phyloP scores from a whole-genome alignment of 2,113 vertebrate genomes.

The Neogobius melanostomus region DNA sequence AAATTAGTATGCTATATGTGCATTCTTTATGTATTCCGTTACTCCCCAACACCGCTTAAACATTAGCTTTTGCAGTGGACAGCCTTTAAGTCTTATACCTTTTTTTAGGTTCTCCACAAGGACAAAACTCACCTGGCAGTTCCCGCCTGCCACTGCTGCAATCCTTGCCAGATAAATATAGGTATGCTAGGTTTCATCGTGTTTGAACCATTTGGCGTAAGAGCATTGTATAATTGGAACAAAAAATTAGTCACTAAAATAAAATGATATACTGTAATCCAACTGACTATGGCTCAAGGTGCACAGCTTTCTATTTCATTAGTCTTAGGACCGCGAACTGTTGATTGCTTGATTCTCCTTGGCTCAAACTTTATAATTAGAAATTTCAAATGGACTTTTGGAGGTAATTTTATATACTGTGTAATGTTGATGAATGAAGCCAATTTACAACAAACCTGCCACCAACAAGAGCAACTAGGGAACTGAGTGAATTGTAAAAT shows the following conservation, averaged over 20 bases:
- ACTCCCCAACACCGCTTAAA: no score
- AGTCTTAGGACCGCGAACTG: neutral
- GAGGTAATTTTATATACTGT: neutral
- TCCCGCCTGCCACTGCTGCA: slow-evolving; percentile 74
- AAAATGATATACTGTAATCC: neutral
- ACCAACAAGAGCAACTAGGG: slow-evolving; percentile 74
- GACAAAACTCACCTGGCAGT: slow-evolving; percentile 72
- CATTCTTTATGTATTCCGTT: no score
- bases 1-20: no score
- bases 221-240: neutral
- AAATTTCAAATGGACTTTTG: neutral
- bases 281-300: neutral
- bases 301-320: slow-evolving; percentile 25
- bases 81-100: slow-evolving; percentile 53
- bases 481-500: slow-evolving; percentile 87
- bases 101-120: slow-evolving; percentile 71
- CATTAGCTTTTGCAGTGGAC: slow-evolving; percentile 21
- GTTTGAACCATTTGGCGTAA: neutral
- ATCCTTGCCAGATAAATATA: slow-evolving; percentile 61
- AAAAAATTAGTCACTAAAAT: neutral
- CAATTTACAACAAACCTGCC: neutral
- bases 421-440: neutral
- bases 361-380: slow-evolving; percentile 48
- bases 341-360: slow-evolving; percentile 22
- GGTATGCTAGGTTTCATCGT: slow-evolving; percentile 56